Percentiles rank a stretch among this genome's conserved stretches.
phyloP scores from a whole-genome alignment of 2,888 invertebrate species.

The Ornithoptera alexandrae region DNA sequence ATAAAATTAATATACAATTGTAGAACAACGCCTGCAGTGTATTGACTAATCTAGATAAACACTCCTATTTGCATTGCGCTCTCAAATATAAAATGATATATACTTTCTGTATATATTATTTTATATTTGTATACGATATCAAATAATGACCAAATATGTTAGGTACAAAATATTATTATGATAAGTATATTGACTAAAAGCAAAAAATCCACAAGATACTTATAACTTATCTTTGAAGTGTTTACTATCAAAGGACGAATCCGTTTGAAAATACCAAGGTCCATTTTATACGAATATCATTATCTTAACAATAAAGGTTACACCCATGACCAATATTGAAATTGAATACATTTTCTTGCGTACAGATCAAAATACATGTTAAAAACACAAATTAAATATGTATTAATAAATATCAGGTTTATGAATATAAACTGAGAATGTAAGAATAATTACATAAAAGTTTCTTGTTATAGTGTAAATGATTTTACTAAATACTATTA shows the following conservation, averaged over 20 bases:
- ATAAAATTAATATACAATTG: too few relatives aligned
- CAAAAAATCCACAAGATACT: not conserved
- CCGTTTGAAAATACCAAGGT: slow-evolving; percentile 8
- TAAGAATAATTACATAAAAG: not conserved
- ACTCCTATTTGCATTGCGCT: not conserved
- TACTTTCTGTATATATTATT: not conserved
- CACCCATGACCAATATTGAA: slow-evolving; percentile 24
- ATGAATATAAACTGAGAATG: not conserved
- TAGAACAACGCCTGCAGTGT: too few relatives aligned
- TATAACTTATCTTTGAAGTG: slow-evolving; percentile 17
- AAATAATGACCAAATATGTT: not conserved
- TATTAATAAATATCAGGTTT: not conserved
- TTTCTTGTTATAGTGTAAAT: too few relatives aligned
- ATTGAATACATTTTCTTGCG: not conserved
- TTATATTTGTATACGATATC: not conserved
- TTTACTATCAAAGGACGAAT: slow-evolving; percentile 10
- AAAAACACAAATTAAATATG: not conserved
- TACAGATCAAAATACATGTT: not conserved
- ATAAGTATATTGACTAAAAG: not conserved
- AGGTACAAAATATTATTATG: not conserved
- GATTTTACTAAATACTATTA: too few relatives aligned
- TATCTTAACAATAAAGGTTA: slow-evolving; percentile 17
- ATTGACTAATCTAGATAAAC: not conserved
- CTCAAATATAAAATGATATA: not conserved
- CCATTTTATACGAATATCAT: slow-evolving; percentile 9